Evolutionary conservation across 2,888 invertebrate species (phyloP).

Genomic region (Tiphia femorata): DNA sequence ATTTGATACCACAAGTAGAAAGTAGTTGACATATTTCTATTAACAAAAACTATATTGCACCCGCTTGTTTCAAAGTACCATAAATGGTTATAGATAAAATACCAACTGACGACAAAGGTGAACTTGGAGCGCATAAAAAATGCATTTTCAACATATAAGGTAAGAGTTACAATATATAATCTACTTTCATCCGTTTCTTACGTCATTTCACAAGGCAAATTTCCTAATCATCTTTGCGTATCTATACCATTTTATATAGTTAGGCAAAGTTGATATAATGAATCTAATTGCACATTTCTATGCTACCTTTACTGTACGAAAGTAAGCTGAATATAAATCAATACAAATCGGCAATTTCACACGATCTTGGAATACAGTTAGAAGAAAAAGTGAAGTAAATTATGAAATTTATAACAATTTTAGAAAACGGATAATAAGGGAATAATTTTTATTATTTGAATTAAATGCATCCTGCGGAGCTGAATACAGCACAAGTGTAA

Average conservation of each 20-base stretch:
- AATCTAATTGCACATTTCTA: constrained; percentile 5
- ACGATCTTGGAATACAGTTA: no score
- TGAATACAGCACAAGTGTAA: constrained; percentile 36
- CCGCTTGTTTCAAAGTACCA: no score
- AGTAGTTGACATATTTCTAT: no score
- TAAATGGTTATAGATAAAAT: neutral
- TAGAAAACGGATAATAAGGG: neutral
- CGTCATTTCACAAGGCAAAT: neutral
- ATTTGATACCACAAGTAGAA: no score
- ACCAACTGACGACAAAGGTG: neutral
- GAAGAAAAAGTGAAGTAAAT: no score
- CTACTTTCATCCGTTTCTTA: constrained; percentile 12
- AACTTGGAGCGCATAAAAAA: neutral
- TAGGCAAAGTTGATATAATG: constrained; percentile 42
- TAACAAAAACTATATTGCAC: no score
- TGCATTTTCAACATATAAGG: constrained; percentile 3
- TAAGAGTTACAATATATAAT: constrained; percentile 19
- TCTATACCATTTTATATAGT: constrained; percentile 51
- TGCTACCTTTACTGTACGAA: neutral
- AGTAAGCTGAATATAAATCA: no score
- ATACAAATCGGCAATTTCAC: no score
- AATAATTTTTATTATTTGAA: constrained; percentile 13
- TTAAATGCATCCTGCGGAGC: constrained; percentile 33
- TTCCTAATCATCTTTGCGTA: constrained; percentile 40
- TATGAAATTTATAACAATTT: no score